These are phyloP conservation scores for Drosophila leonis DNA, from an alignment of 2,888 invertebrate genomes.

Conservation along the genomic window DNA sequence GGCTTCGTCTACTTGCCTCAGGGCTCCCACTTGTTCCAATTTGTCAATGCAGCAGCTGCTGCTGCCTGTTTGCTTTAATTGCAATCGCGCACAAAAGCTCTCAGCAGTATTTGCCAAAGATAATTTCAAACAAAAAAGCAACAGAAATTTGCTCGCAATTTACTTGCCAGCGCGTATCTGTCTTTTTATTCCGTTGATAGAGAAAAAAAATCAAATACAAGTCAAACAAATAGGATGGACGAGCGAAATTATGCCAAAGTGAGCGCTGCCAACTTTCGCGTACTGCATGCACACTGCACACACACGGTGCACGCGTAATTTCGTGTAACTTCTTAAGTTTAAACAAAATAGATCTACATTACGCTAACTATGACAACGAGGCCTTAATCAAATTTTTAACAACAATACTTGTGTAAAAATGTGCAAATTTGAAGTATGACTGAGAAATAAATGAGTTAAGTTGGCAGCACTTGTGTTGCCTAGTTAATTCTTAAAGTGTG, in stretches of 20 bases:
- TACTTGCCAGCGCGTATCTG: conserved; percentile 11
- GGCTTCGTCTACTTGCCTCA: conserved; percentile 65
- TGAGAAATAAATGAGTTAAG: conserved; percentile 25
- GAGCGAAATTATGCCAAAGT: conserved; percentile 49
- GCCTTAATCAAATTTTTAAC: background rate
- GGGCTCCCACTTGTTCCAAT: conserved; percentile 67
- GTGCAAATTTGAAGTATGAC: conserved; percentile 24
- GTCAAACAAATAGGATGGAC: conserved; percentile 52
- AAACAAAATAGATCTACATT: background rate
- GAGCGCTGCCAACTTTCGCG: conserved; percentile 50
- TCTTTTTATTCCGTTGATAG: conserved; percentile 29
- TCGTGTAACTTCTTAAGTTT: background rate
- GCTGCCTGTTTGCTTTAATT: conserved; percentile 43
- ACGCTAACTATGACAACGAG: background rate
- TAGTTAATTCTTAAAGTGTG: conserved; percentile 40
- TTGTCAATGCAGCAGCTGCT: conserved; percentile 53
- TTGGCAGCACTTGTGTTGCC: conserved; percentile 51
- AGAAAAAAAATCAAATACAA: conserved; percentile 31
- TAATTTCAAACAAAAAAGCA: conserved; percentile 5
- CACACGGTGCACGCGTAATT: background rate
- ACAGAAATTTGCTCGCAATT: conserved; percentile 14
- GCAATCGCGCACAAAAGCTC: conserved; percentile 19
- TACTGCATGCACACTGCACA: conserved; percentile 11
- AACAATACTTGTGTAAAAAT: conserved; percentile 15
- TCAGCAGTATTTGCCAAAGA: conserved; percentile 10